Conservation (phyloP, 1,140 invertebrate genomes). For the Charaxes varanes region DNA sequence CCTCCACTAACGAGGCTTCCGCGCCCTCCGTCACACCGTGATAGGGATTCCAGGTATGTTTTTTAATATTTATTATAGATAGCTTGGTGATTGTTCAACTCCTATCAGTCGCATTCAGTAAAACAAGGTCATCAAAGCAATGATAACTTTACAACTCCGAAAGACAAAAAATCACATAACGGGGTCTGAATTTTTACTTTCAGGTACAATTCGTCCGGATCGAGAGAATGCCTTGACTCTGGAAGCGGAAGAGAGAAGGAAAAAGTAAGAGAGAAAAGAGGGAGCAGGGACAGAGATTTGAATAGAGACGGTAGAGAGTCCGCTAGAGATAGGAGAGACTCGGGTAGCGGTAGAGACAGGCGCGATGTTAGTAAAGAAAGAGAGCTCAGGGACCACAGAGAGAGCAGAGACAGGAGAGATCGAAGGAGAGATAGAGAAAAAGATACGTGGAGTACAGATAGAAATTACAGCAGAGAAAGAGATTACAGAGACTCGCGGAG, state of each 20-base stretch:
- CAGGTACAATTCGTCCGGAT: conserved; percentile 69
- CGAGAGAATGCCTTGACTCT: conserved; percentile 67
- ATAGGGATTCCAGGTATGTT: conserved; percentile 47
- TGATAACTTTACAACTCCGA: no score
- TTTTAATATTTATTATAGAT: background rate
- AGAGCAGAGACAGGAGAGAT: conserved; percentile 45
- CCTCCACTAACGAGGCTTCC: conserved; percentile 45
- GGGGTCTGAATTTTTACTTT: background rate
- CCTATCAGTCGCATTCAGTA: no score
- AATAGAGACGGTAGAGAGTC: conserved; percentile 66
- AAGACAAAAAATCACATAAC: no score
- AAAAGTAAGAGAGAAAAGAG: conserved; percentile 53
- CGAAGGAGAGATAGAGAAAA: conserved; percentile 55
- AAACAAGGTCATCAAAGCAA: no score
- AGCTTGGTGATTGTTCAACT: no score
- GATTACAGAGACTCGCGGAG: conserved; percentile 62
- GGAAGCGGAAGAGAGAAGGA: conserved; percentile 70
- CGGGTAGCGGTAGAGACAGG: conserved; percentile 59
- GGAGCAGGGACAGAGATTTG: conserved; percentile 70
- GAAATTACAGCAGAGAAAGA: conserved; percentile 73
- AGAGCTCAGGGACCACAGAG: conserved; percentile 47
- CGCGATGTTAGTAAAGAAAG: conserved; percentile 55
- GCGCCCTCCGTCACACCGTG: conserved; percentile 31
- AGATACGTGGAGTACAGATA: conserved; percentile 65
- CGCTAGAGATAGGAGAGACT: conserved; percentile 55